Conservation (phyloP, 1,140 invertebrate genomes). For the Bombus pascuorum region DNA sequence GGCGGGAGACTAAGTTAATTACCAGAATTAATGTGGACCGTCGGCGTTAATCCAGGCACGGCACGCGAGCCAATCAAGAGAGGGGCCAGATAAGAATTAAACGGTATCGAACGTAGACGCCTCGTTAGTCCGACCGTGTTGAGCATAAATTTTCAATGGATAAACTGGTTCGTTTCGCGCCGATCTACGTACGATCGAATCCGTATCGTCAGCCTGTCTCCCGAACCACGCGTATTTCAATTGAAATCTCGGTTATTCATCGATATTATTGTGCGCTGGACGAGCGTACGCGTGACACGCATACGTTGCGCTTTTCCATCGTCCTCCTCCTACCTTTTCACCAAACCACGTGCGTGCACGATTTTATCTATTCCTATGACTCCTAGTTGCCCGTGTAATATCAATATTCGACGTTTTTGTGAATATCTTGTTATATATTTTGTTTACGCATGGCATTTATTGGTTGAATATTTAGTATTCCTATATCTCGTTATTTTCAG, state of each 20-base stretch:
- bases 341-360: not conserved
- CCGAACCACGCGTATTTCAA: constrained; percentile 22
- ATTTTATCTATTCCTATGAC: not conserved
- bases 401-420: not conserved
- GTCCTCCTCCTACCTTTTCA: not conserved
- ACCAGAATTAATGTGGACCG: constrained; percentile 68
- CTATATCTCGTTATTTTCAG: not conserved
- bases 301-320: constrained; percentile 2
- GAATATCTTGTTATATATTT: not conserved
- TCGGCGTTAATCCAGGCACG: constrained; percentile 68
- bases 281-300: not conserved
- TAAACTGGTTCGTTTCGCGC: constrained; percentile 59
- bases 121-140: constrained; percentile 72
- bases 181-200: constrained; percentile 44
- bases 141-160: constrained; percentile 71
- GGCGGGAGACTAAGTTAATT: constrained; percentile 63
- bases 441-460: not conserved
- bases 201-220: constrained; percentile 33
- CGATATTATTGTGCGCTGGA: constrained; percentile 26
- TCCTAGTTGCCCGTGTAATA: not conserved
- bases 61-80: constrained; percentile 75
- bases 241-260: constrained; percentile 39
- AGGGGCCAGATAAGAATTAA: constrained; percentile 75
- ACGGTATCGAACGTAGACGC: constrained; percentile 68
- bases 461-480: not conserved